Evolutionary conservation across 2,113 vertebrate species (phyloP).

Genomic region (Furnarius figulus): DNA sequence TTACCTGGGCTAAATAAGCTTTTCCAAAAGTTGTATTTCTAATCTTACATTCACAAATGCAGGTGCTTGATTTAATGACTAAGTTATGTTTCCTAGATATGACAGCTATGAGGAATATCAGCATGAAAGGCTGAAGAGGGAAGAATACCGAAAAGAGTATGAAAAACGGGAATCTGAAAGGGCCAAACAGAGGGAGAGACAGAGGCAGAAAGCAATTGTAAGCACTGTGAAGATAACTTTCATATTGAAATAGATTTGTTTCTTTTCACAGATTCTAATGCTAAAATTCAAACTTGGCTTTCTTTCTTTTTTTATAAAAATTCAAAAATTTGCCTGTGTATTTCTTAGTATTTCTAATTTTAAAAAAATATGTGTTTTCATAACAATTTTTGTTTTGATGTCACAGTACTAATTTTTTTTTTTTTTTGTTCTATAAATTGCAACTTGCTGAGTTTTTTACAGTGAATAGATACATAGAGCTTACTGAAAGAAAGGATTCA

Average conservation of each 20-base stretch:
- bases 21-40: background rate
- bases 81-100: constrained; percentile 83
- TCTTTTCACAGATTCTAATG: background rate
- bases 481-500: background rate
- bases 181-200: constrained; percentile 91
- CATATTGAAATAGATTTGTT: constrained; percentile 25
- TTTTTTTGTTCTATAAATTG: background rate
- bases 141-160: constrained; percentile 90
- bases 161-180: constrained; percentile 93
- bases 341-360: background rate
- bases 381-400: background rate
- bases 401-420: background rate
- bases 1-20: background rate
- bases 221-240: constrained; percentile 71
- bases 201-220: constrained; percentile 95
- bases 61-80: constrained; percentile 66
- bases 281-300: background rate
- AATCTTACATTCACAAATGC: background rate
- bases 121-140: constrained; percentile 92
- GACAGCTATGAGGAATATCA: constrained; percentile 98
- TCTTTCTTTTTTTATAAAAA: background rate
- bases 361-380: background rate
- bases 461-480: background rate
- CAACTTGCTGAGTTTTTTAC: background rate
- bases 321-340: background rate